phyloP scores from a whole-genome alignment of 2,888 invertebrate species.

The Stratiomys singularior region DNA sequence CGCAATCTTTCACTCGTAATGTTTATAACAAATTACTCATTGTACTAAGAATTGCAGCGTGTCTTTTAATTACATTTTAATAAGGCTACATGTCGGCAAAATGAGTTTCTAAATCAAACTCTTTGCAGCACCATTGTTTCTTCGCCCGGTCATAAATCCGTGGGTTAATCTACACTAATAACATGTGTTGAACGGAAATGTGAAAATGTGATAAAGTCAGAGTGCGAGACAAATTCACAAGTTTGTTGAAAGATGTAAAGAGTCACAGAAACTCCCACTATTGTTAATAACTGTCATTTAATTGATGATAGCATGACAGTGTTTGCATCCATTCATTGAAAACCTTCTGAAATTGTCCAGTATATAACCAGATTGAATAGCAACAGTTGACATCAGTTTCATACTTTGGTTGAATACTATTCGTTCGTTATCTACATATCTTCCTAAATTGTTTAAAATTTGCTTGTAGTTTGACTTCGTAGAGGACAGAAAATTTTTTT shows the following conservation, averaged over 20 bases:
- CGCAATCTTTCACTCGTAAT: too few species aligned
- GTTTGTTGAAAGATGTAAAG: not conserved
- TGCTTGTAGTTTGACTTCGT: not conserved
- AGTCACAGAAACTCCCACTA: not conserved
- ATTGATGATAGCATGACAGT: not conserved
- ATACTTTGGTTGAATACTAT: not conserved
- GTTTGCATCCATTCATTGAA: not conserved
- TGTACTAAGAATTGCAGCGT: too few species aligned
- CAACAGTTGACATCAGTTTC: slow-evolving; percentile 1
- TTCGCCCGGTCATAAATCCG: not conserved
- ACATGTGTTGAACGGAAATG: not conserved
- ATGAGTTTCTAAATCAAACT: too few species aligned
- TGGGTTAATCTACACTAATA: not conserved
- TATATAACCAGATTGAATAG: not conserved
- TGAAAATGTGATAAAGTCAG: not conserved
- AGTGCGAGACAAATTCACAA: not conserved
- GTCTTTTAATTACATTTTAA: too few species aligned
- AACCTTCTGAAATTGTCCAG: not conserved
- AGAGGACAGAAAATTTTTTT: not conserved
- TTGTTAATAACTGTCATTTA: slow-evolving; percentile 7
- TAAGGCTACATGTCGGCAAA: too few species aligned
- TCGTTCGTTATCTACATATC: not conserved
- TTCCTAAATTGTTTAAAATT: not conserved
- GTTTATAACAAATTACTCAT: too few species aligned
- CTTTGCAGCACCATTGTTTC: too few species aligned